phyloP scores from a whole-genome alignment of 2,113 vertebrate genomes.

The Dasypus novemcinctus region DNA sequence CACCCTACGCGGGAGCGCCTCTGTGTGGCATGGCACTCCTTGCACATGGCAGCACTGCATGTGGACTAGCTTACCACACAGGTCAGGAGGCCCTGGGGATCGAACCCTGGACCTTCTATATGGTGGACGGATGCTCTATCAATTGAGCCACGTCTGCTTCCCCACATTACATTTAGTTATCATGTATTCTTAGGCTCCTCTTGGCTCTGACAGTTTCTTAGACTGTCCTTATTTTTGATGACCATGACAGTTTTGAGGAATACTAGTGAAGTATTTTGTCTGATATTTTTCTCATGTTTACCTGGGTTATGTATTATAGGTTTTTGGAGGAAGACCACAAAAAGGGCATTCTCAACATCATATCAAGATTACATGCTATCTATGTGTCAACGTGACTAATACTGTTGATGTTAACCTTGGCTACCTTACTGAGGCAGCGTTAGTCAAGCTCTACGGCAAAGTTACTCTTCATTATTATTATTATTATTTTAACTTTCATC shows the following conservation, averaged over 20 bases:
- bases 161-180: background rate
- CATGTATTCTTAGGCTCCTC: background rate
- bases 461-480: background rate
- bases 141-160: too few relatives aligned
- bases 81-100: too few relatives aligned
- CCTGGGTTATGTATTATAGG: background rate
- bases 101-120: too few relatives aligned
- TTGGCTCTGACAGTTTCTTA: too few relatives aligned
- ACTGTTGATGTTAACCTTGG: background rate
- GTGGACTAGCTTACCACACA: too few relatives aligned
- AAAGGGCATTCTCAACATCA: background rate
- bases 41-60: too few relatives aligned
- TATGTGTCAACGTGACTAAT: too few relatives aligned
- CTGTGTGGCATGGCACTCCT: too few relatives aligned
- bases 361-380: background rate
- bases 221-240: background rate
- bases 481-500: too few relatives aligned
- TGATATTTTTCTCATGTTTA: slow-evolving; percentile 9
- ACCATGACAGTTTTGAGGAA: background rate
- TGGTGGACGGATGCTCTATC: too few relatives aligned
- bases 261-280: background rate
- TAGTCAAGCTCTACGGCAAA: background rate
- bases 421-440: background rate
- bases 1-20: too few relatives aligned
- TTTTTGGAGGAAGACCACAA: background rate